Conservation (phyloP, 2,113 vertebrate species). For the Urocolius indicus region DNA sequence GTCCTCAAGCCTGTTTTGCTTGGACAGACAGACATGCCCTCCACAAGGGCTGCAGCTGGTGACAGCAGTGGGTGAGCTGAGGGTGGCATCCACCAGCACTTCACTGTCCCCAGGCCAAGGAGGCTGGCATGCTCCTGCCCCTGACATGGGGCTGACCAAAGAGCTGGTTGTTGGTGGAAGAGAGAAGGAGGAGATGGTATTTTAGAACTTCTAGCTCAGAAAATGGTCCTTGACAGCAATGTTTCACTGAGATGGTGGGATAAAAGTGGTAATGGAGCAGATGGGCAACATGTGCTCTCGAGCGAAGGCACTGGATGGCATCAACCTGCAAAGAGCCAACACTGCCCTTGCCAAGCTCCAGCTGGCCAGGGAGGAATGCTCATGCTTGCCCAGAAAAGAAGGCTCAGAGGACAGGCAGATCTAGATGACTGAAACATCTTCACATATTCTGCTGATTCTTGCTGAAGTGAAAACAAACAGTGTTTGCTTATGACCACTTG, state of each 20-base stretch:
- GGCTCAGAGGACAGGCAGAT: not conserved
- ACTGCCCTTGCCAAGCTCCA: not conserved
- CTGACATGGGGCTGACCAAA: not conserved
- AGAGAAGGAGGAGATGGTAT: not conserved
- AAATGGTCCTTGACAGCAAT: not conserved
- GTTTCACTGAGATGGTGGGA: fast-evolving
- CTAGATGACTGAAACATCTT: not conserved
- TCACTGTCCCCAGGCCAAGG: not conserved
- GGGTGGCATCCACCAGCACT: not conserved
- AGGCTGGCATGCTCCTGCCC: not conserved
- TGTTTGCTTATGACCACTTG: too few relatives aligned
- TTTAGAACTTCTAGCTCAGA: not conserved
- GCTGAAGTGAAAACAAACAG: not conserved
- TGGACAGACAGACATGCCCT: not conserved
- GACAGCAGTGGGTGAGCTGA: not conserved
- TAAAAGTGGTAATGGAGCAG: not conserved
- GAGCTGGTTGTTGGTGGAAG: not conserved
- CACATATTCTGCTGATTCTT: too few relatives aligned
- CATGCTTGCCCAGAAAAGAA: not conserved
- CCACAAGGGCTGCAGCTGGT: not conserved
- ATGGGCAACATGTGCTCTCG: not conserved
- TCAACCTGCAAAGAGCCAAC: not conserved
- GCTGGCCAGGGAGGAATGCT: fast-evolving
- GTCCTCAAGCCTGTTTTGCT: not conserved
- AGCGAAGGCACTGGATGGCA: fast-evolving